A percentile compares a stretch with the other conserved stretches of the same genome.
Conservation (phyloP, 2,797 vertebrate genomes). For the Platyrinchus mystaceus region DNA sequence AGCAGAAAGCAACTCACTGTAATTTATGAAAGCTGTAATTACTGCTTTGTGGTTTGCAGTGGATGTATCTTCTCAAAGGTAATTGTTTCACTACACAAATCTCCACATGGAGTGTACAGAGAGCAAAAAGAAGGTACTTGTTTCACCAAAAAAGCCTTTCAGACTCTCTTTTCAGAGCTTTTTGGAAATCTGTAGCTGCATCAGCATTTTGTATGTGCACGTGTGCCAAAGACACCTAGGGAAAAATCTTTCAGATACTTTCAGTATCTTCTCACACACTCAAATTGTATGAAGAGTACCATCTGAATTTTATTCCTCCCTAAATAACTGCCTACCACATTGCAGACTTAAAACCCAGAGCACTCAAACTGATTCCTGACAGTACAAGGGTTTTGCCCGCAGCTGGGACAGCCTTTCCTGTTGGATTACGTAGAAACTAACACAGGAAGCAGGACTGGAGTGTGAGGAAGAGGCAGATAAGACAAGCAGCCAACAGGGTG, state of each 20-base stretch:
- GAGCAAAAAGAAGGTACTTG: neutral
- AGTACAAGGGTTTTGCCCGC: neutral
- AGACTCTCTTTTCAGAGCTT: neutral
- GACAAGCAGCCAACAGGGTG: neutral
- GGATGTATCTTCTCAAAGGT: neutral
- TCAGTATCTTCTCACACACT: neutral
- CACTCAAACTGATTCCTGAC: neutral
- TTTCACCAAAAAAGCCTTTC: neutral
- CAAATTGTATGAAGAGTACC: neutral
- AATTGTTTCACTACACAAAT: neutral
- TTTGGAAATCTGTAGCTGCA: neutral
- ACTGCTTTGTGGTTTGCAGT: neutral
- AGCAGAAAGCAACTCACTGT: neutral
- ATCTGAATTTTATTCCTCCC: neutral
- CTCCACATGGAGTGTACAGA: neutral
- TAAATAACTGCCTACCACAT: neutral
- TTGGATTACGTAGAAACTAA: neutral
- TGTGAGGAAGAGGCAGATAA: constrained; percentile 9
- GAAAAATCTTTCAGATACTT: neutral
- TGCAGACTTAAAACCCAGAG: neutral
- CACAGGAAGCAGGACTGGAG: constrained; percentile 11
- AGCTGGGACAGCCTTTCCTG: constrained; percentile 4
- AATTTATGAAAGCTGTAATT: neutral
- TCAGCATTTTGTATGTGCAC: neutral
- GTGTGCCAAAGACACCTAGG: neutral